Evolutionary conservation across 1,140 invertebrate genomes (phyloP).

Genomic region (Sesamia nonagrioides): DNA sequence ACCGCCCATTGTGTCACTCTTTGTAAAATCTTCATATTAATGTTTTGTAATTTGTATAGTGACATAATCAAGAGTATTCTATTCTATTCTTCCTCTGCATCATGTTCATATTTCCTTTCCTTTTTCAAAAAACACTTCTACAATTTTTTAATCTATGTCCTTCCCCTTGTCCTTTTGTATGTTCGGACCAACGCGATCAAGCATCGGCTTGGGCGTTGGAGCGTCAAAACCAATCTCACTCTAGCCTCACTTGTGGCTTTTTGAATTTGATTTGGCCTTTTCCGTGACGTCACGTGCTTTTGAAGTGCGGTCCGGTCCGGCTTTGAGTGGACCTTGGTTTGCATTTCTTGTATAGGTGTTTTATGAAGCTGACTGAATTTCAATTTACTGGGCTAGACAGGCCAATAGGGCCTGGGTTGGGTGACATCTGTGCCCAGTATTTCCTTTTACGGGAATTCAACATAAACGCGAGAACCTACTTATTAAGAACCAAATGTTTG

Average conservation of each 20-base stretch:
- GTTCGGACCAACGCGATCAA: slow-evolving; percentile 55
- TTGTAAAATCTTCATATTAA: too few relatives aligned
- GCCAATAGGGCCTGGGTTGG: too few relatives aligned
- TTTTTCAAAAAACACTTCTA: too few relatives aligned
- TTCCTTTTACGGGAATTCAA: too few relatives aligned
- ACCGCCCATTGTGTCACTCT: too few relatives aligned
- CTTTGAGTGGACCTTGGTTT: slow-evolving; percentile 53
- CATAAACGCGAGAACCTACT: too few relatives aligned
- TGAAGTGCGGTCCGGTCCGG: slow-evolving; percentile 55
- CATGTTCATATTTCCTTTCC: too few relatives aligned
- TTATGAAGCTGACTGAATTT: slow-evolving; percentile 5
- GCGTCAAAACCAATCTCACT: slow-evolving; percentile 68
- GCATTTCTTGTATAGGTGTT: slow-evolving; percentile 37
- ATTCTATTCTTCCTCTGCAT: too few relatives aligned
- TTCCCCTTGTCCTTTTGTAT: slow-evolving; percentile 36
- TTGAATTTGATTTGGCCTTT: slow-evolving; percentile 57
- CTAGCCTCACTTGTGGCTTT: slow-evolving; percentile 60
- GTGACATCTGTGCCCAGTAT: too few relatives aligned
- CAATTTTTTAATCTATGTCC: slow-evolving; percentile 30
- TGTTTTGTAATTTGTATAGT: too few relatives aligned
- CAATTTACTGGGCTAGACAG: slow-evolving; percentile 12
- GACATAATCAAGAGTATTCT: too few relatives aligned
- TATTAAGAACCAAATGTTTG: too few relatives aligned
- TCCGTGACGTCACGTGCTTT: slow-evolving; percentile 47
- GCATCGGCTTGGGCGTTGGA: slow-evolving; percentile 53